Conservation (phyloP, 2,797 vertebrate genomes). For the Poliocrania exsul region DNA sequence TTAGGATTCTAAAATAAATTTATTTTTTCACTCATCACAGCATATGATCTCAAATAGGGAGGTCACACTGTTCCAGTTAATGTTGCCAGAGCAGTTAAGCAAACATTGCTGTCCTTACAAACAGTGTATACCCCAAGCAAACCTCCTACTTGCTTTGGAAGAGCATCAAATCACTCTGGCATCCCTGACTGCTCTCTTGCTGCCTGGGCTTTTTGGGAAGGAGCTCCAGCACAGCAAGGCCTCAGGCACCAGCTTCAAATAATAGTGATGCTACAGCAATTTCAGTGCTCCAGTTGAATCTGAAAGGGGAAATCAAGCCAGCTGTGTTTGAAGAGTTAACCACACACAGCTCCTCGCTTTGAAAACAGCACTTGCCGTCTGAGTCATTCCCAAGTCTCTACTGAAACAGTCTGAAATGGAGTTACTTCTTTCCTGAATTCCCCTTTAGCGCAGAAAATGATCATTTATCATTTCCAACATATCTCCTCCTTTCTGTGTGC, state of each 20-base stretch:
- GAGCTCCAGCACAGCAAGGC: not conserved
- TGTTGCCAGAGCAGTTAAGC: not conserved
- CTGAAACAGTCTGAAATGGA: not conserved
- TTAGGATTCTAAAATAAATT: not conserved
- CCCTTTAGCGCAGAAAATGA: not conserved
- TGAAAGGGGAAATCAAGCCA: not conserved
- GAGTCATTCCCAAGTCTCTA: not conserved
- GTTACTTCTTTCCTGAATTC: not conserved
- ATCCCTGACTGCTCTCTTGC: not conserved
- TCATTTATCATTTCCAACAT: not conserved
- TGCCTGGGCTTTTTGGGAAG: not conserved
- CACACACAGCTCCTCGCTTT: not conserved
- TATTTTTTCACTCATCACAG: not conserved
- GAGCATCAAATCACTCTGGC: not conserved
- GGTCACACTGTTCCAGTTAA: not conserved
- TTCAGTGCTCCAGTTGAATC: not conserved
- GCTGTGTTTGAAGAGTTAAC: not conserved
- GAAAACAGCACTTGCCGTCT: not conserved
- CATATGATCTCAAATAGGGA: not conserved
- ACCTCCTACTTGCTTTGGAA: not conserved
- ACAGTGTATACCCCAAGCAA: not conserved
- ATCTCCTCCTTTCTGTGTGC: not conserved
- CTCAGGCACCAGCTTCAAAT: not conserved
- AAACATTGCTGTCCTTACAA: not conserved
- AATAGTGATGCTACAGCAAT: not conserved